Conservation (phyloP, 1,140 invertebrate genomes). For the Drosophila carrolli region DNA sequence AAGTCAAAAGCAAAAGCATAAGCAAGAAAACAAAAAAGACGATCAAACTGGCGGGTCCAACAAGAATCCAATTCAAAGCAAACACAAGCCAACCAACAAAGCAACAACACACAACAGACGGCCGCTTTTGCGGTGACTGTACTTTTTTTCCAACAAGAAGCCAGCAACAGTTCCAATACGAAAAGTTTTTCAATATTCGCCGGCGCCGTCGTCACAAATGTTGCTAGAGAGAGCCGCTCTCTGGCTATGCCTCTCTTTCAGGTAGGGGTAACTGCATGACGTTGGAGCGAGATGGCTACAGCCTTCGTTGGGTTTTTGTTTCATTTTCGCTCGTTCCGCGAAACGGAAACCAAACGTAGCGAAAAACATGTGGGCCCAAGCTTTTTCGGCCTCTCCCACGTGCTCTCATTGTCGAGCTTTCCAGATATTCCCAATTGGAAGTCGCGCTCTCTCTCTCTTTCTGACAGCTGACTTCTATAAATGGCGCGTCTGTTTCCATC, state of each 20-base stretch:
- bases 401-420: constrained; percentile 67
- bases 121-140: constrained; percentile 79
- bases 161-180: constrained; percentile 81
- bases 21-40: constrained; percentile 55
- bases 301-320: constrained; percentile 22
- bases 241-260: constrained; percentile 3
- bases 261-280: constrained; percentile 15
- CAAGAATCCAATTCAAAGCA: constrained; percentile 71
- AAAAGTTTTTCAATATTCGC: constrained; percentile 81
- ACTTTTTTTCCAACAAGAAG: constrained; percentile 79
- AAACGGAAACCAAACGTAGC: constrained; percentile 73
- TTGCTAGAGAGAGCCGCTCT: constrained; percentile 61
- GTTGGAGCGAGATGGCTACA: constrained; percentile 25
- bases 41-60: constrained; percentile 74
- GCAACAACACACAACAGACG: constrained; percentile 37
- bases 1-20: constrained; percentile 52
- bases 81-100: constrained; percentile 50
- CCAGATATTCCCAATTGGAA: constrained; percentile 63
- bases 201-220: constrained; percentile 74
- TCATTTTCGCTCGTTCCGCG: constrained; percentile 39
- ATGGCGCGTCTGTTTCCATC: constrained; percentile 64
- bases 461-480: constrained; percentile 78
- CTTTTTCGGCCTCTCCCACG: constrained; percentile 61
- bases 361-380: constrained; percentile 76
- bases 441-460: constrained; percentile 32